Base-by-base conservation (phyloP, 1,140 invertebrate species). In the Drosophila malerkotliana region DNA sequence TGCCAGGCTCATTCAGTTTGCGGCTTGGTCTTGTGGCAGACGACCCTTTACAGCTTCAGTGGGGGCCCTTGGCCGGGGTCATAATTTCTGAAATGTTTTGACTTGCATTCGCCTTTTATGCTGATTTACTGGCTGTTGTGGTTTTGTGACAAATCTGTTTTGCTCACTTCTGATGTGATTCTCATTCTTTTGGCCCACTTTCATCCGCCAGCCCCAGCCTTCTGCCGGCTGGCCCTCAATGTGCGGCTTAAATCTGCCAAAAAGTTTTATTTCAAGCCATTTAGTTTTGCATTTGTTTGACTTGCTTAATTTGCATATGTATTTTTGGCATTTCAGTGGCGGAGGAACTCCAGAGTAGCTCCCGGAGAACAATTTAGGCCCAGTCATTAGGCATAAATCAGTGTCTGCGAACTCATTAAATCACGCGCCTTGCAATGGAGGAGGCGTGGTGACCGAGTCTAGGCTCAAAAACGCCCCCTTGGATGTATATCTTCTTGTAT, bases 81-180 rank as follows among this genome's bases (percentile, higher is more conserved):
- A 87, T 87, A 87, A 87, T 87, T 87, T 83, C 74, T 82, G 72
- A 87, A 87, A 87, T 87, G 82, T 87, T 87, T 87, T 88, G 82
- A 87, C 82, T 87, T 87, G 82, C 82, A 87, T 76, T 87, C 74
- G 83, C 78, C 82, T 74, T 85, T 87, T 87, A 87, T 87, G 83
- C 82, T 87, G 82, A 87, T 87, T 87, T 87, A 87, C 83, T 87
- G 82, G 78, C 83, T 82, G 82, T 87, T 85, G 82, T 85, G 82
- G 82, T 85, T 82, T 87, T 87, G 82, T 85, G 82, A 85, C 82
- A 85, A 85, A 85, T 85, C 82, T 85, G 82, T 85, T 85, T 85
- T 85, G 82, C 82, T 87, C 82, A 85, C 82, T 85, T 85, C 71
- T 74, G 82, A 85, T 85, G 82, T 72, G 82, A 87, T 87, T 87